Base-by-base conservation (phyloP, 2,888 invertebrate genomes). In the Drosophila pseudotalamancana region DNA sequence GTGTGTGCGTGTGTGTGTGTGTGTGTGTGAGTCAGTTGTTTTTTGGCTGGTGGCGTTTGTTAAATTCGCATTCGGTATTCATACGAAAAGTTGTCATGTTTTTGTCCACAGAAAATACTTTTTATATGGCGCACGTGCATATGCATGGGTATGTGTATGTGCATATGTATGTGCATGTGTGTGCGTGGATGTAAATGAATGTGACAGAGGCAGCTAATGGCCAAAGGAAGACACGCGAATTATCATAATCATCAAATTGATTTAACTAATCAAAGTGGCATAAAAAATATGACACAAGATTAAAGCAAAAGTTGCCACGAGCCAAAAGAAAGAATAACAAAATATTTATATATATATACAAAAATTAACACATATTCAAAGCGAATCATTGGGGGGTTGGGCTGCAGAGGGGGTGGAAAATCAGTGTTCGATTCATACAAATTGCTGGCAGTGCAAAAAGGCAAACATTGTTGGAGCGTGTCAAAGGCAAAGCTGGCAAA, bases 281-380 rank as follows among this genome's bases (percentile, higher is more conserved):
- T 73, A 70, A 72, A 71, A 76, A 66, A 73, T 48, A 63, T 61
- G 64, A 45, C 59, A 31, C 29, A 18, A 59, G 49, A 74, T 69
- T 74, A 46, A 51, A 69, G 55, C 40, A 4, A 39, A 43, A 59
- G 21, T 70, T 42, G 25, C n/a, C 49, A 5, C 1, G 43, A n/a
- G 25, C 9, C 18, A 56, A 18, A 53, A 35, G 32, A 48, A 63
- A 14, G 6, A 6, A 21, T 3, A 40, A 27, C 23, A 6, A 23
- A 23, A 27, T 9, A 29, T 42, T 6, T 25, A 11, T 42, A 23
- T 25, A 8, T 19, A 0, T 32, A 32, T 21, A 11, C 4, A 32
- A 23, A 72, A 82, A 84, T 85, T 82, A 87, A 71, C 77, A 79
- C 82, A 77, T 71, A 82, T 85, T 85, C 82, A 87, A 71, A 67